These are phyloP conservation scores for Agonopterix subpropinquella DNA, from an alignment of 2,888 invertebrate species.

Conservation along the genomic window DNA sequence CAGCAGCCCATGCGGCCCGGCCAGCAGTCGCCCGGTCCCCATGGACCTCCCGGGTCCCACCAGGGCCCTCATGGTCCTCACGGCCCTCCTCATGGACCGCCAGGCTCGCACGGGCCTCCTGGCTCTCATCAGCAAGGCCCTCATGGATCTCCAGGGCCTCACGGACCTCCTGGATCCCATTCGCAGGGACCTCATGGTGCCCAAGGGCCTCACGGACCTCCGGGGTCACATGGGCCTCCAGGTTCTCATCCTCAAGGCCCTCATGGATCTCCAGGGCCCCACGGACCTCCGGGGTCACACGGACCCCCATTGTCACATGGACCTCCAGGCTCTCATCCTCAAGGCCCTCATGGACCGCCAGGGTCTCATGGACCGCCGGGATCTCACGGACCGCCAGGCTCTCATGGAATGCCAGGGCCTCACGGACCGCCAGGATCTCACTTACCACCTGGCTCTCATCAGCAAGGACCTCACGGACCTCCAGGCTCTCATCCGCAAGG, in stretches of 20 bases:
- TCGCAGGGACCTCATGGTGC: constrained; percentile 12
- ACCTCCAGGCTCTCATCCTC: constrained; percentile 9
- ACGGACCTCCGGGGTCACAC: not conserved
- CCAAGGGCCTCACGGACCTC: constrained; percentile 10
- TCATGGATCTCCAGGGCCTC: constrained; percentile 6
- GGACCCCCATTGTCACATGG: constrained; percentile 6
- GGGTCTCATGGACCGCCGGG: constrained; percentile 7
- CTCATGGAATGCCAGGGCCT: constrained; percentile 10
- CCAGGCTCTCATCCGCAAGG: constrained; percentile 4
- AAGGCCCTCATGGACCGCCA: not conserved
- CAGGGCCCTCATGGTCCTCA: constrained; percentile 17
- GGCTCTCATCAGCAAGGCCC: constrained; percentile 2
- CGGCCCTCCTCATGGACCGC: constrained; percentile 9
- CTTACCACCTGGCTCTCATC: constrained; percentile 8
- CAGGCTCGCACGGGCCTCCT: constrained; percentile 1
- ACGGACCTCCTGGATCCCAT: constrained; percentile 7
- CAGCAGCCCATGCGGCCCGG: constrained; percentile 1
- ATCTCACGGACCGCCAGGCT: constrained; percentile 4
- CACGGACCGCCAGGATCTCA: constrained; percentile 12
- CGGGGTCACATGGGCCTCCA: constrained; percentile 8
- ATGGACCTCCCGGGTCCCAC: constrained; percentile 10
- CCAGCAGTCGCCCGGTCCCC: constrained; percentile 15
- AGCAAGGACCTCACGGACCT: constrained; percentile 11
- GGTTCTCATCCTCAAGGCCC: constrained; percentile 7
- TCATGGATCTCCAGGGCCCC: constrained; percentile 1